phyloP scores from a whole-genome alignment of 2,888 invertebrate genomes.

The Caenorhabditis angaria region DNA sequence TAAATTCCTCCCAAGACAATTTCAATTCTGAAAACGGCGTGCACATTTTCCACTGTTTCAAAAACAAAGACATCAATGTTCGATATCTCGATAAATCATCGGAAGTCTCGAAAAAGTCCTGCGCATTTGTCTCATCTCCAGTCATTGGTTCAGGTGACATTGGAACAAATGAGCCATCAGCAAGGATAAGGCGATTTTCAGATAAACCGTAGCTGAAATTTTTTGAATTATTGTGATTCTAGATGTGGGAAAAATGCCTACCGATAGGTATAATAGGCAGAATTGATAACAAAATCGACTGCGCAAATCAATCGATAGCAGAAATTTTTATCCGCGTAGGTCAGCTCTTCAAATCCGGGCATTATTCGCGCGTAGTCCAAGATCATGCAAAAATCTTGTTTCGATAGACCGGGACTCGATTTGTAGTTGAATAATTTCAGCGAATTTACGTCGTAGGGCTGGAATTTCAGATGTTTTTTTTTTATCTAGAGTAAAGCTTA shows the following conservation, averaged over 20 bases:
- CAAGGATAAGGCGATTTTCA: slow-evolving; percentile 27
- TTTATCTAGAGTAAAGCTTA: not conserved
- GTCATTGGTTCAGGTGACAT: slow-evolving; percentile 34
- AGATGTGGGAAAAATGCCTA: slow-evolving; percentile 4
- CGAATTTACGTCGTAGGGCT: slow-evolving; percentile 22
- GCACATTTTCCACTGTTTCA: slow-evolving; percentile 20
- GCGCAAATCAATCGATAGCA: slow-evolving; percentile 30
- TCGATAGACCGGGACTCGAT: slow-evolving; percentile 23
- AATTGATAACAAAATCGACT: slow-evolving; percentile 29
- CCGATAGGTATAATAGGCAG: slow-evolving; percentile 26
- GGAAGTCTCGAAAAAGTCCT: slow-evolving; percentile 20
- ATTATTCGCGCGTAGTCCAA: slow-evolving; percentile 30
- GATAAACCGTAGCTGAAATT: slow-evolving; percentile 16
- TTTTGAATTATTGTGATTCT: not conserved
- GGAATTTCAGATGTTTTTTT: not conserved
- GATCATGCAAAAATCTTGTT: slow-evolving; percentile 32
- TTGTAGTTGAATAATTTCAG: slow-evolving; percentile 36
- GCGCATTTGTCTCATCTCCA: slow-evolving; percentile 41
- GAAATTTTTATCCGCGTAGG: slow-evolving; percentile 20
- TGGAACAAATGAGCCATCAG: slow-evolving; percentile 31
- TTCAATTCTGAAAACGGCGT: not conserved
- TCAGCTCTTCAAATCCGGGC: slow-evolving; percentile 29
- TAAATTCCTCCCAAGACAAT: not conserved
- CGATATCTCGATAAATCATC: slow-evolving; percentile 33
- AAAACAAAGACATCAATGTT: slow-evolving; percentile 25